Conservation (phyloP, 2,797 vertebrate genomes). For the Anguilla pacifica region DNA sequence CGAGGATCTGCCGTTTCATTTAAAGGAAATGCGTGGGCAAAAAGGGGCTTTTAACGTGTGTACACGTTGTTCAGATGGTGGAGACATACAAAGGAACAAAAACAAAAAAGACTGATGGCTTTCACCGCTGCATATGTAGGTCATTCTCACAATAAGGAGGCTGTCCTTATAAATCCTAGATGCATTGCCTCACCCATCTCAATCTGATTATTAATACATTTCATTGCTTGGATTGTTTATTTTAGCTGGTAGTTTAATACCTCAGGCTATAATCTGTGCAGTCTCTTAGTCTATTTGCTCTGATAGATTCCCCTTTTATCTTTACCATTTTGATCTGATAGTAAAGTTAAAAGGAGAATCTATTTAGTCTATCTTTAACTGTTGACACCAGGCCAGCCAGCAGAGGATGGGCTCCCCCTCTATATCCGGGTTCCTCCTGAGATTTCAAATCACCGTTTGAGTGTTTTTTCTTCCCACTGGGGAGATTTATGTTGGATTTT, state of each 20-base stretch:
- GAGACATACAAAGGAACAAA: not conserved
- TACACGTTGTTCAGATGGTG: not conserved
- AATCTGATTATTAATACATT: not conserved
- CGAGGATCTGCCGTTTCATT: not conserved
- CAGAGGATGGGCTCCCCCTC: not conserved
- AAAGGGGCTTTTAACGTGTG: not conserved
- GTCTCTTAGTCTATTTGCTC: not conserved
- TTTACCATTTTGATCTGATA: not conserved
- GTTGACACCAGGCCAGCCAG: not conserved
- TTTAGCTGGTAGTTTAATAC: not conserved
- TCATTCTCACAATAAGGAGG: not conserved
- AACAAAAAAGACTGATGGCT: not conserved
- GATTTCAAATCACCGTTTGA: not conserved
- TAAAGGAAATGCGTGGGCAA: not conserved
- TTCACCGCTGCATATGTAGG: not conserved
- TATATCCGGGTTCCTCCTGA: not conserved
- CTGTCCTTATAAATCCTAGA: not conserved
- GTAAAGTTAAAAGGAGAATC: too few species aligned
- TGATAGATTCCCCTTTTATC: not conserved
- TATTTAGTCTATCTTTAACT: not conserved
- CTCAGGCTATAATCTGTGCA: not conserved
- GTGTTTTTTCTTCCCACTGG: not conserved
- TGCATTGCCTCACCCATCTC: not conserved
- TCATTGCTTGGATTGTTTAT: not conserved
- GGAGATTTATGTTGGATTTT: not conserved